Conservation (phyloP, 2,113 vertebrate genomes). For the Chaetodon trifascialis region DNA sequence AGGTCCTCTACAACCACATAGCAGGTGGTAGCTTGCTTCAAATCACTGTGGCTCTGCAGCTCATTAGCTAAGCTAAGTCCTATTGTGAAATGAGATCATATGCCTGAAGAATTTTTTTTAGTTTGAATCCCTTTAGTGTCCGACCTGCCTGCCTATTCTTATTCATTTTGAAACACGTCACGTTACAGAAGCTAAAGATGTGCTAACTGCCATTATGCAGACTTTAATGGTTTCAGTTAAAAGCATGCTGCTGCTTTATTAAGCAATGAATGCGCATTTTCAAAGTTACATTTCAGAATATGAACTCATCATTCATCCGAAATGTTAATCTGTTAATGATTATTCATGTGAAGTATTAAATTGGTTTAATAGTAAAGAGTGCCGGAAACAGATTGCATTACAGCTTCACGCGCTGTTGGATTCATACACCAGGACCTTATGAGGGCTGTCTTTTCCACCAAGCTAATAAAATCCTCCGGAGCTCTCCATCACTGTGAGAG, state of each 20-base stretch:
- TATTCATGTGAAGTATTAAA: conserved; percentile 33
- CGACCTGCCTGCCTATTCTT: neutral
- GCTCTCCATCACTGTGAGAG: conserved; percentile 58
- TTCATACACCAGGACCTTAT: conserved; percentile 38
- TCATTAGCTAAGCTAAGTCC: neutral
- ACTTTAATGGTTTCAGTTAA: neutral
- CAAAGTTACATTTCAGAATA: conserved; percentile 11
- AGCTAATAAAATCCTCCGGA: conserved; percentile 62
- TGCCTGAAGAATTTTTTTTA: neutral
- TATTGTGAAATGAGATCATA: neutral
- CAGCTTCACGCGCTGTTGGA: conserved; percentile 42
- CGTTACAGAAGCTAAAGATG: neutral
- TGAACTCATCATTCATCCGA: conserved; percentile 32
- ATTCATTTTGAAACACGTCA: neutral
- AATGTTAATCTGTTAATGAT: conserved; percentile 34
- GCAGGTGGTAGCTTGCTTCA: neutral
- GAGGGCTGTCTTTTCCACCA: conserved; percentile 21
- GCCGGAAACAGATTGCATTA: conserved; percentile 37
- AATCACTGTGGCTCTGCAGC: neutral
- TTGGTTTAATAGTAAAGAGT: conserved; percentile 17
- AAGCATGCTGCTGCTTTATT: neutral
- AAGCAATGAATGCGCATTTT: neutral
- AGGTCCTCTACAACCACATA: neutral
- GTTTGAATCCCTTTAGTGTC: neutral
- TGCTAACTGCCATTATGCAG: neutral